These are phyloP conservation scores for Drosophila vallismaia DNA, from an alignment of 2,888 invertebrate genomes.

Conservation along the genomic window DNA sequence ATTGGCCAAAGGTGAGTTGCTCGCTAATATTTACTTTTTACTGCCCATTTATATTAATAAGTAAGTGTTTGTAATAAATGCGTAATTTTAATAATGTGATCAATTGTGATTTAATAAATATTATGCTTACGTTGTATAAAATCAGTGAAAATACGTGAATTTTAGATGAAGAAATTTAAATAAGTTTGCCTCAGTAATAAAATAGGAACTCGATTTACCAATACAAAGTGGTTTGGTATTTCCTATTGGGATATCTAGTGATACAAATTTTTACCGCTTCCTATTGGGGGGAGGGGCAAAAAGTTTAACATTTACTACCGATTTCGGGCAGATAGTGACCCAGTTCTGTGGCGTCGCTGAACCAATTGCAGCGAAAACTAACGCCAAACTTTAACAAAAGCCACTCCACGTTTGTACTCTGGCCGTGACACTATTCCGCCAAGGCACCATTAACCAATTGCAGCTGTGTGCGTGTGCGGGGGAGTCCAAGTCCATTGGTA, in stretches of 20 bases:
- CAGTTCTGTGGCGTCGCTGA: slow-evolving; percentile 49
- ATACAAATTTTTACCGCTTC: not conserved
- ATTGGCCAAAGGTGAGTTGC: slow-evolving; percentile 75
- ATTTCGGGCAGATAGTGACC: slow-evolving; percentile 63
- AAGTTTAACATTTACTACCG: slow-evolving; percentile 46
- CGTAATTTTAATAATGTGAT: too few species aligned
- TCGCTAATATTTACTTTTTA: too few species aligned
- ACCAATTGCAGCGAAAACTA: slow-evolving; percentile 12
- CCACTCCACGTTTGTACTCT: slow-evolving; percentile 32
- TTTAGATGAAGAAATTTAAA: too few species aligned
- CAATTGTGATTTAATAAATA: too few species aligned
- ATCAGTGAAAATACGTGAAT: too few species aligned
- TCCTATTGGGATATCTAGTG: slow-evolving; percentile 12
- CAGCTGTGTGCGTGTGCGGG: slow-evolving; percentile 6
- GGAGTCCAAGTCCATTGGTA: slow-evolving; percentile 14
- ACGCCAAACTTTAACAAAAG: slow-evolving; percentile 26
- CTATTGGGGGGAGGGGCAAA: slow-evolving; percentile 14
- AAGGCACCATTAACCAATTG: slow-evolving; percentile 22
- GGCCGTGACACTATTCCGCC: slow-evolving; percentile 63
- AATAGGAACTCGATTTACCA: too few species aligned
- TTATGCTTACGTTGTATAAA: too few species aligned
- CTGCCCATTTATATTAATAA: too few species aligned
- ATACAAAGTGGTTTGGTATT: slow-evolving; percentile 7
- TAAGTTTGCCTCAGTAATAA: too few species aligned
- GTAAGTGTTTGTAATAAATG: too few species aligned